A percentile compares a stretch with the other conserved stretches of the same genome.
These are phyloP conservation scores for Smutsia gigantea DNA, from an alignment of 2,797 vertebrate genomes.

Conservation along the genomic window DNA sequence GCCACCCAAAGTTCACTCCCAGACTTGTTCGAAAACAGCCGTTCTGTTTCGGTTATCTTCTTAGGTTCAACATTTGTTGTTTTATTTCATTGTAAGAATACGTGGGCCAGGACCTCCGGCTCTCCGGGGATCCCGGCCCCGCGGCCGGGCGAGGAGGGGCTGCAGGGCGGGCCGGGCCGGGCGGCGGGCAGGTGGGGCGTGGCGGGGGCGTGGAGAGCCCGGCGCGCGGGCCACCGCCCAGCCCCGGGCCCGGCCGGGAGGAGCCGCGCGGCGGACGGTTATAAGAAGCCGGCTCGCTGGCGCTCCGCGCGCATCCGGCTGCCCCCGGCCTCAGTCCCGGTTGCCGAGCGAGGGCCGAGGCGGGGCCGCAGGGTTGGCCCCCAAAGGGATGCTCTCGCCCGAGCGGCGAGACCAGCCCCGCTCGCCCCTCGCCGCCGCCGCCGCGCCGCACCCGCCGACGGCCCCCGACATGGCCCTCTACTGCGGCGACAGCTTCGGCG, in stretches of 20 bases:
- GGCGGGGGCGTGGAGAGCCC: slow-evolving; percentile 77
- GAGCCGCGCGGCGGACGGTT: slow-evolving; percentile 63
- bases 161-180: slow-evolving; percentile 50
- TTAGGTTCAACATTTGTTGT: neutral
- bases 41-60: neutral
- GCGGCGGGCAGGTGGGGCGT: slow-evolving; percentile 76
- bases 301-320: slow-evolving; percentile 78
- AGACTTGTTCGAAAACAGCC: neutral
- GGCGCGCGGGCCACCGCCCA: slow-evolving; percentile 68
- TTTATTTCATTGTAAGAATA: neutral
- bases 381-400: slow-evolving; percentile 74
- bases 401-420: slow-evolving; percentile 76
- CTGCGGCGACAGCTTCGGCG: slow-evolving; percentile 94
- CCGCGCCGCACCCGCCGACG: slow-evolving; percentile 90
- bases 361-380: slow-evolving; percentile 30
- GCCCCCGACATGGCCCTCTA: slow-evolving; percentile 94
- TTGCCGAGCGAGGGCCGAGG: neutral
- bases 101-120: neutral
- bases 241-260: slow-evolving; percentile 45
- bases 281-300: slow-evolving; percentile 84
- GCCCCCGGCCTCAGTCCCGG: rapidly evolving
- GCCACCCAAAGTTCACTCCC: neutral
- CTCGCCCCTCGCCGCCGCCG: slow-evolving; percentile 87
- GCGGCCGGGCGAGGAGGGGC: neutral
- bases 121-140: neutral